Percentiles rank a stretch among this genome's conserved stretches.
Evolutionary conservation across 64 coral and sea anemone species (phyloP).

Genomic region (Dendrophyllia cribrosa): DNA sequence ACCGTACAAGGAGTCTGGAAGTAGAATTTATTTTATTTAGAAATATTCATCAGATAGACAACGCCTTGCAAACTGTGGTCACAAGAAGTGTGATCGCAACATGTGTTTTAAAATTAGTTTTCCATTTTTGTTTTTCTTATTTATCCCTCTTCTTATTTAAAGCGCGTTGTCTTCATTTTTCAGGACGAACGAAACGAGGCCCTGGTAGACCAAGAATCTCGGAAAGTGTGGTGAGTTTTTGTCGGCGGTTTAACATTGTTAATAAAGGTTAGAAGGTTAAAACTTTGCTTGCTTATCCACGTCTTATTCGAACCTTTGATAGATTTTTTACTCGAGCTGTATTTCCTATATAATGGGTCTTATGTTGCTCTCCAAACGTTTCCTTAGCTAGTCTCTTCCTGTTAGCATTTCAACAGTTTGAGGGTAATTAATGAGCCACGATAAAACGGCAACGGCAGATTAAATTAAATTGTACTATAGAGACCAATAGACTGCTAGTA

Average conservation of each 20-base stretch:
- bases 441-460: no score
- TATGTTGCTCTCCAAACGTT: slow-evolving; percentile 2
- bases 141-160: background rate
- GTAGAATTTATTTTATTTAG: background rate
- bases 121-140: background rate
- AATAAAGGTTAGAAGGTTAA: slow-evolving; percentile 10
- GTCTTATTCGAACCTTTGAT: background rate
- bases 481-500: no score
- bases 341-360: background rate
- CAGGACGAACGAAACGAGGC: slow-evolving; percentile 74
- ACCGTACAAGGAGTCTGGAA: background rate
- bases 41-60: background rate
- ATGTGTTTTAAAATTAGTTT: background rate
- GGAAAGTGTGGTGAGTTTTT: slow-evolving; percentile 44
- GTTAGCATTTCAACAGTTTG: background rate
- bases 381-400: background rate
- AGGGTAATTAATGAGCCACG: background rate
- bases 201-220: slow-evolving; percentile 69
- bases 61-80: slow-evolving; percentile 18
- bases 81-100: background rate
- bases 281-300: background rate
- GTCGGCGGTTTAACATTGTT: background rate
- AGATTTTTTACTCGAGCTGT: background rate
- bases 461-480: no score
- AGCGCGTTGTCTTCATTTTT: background rate